Evolutionary conservation across 2,888 invertebrate species (phyloP).

Genomic region (Scaptomyza polygonia): DNA sequence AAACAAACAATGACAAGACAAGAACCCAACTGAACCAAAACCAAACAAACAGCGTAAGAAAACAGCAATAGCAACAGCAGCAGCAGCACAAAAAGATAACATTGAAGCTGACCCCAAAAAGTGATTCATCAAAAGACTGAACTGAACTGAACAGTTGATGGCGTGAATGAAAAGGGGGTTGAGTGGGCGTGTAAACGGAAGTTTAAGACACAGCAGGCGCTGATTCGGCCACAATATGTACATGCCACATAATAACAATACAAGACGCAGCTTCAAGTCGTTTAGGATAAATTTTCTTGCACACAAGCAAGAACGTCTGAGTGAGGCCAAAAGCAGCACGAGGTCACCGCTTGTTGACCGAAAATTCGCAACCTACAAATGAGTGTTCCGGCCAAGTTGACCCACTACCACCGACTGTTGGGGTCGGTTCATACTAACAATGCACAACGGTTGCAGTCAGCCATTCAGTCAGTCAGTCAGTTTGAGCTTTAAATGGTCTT

Average conservation of each 20-base stretch:
- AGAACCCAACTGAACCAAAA: slow-evolving; percentile 50
- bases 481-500: slow-evolving; percentile 15
- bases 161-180: slow-evolving; percentile 2
- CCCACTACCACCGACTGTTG: slow-evolving; percentile 23
- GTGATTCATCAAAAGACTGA: slow-evolving; percentile 41
- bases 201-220: slow-evolving; percentile 67
- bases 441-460: slow-evolving; percentile 26
- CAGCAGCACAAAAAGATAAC: slow-evolving; percentile 20
- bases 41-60: slow-evolving; percentile 38
- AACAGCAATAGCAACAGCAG: slow-evolving; percentile 14
- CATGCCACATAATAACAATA: slow-evolving; percentile 55
- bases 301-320: slow-evolving; percentile 12
- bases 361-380: slow-evolving; percentile 55
- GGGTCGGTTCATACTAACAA: slow-evolving; percentile 30
- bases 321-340: slow-evolving; percentile 38
- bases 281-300: slow-evolving; percentile 55
- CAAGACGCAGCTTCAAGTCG: slow-evolving; percentile 44
- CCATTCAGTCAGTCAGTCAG: slow-evolving; percentile 12
- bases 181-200: slow-evolving; percentile 58
- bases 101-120: slow-evolving; percentile 51
- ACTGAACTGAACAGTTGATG: slow-evolving; percentile 1
- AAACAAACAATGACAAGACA: slow-evolving; percentile 79
- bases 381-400: slow-evolving; percentile 34
- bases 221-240: slow-evolving; percentile 56
- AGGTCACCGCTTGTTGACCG: slow-evolving; percentile 66